Evolutionary conservation across 53 echinoderm and acorn worm species (phyloP), one percentile per base, ranked within the genome.

Genomic region (Temnopleurus reevesii): DNA sequence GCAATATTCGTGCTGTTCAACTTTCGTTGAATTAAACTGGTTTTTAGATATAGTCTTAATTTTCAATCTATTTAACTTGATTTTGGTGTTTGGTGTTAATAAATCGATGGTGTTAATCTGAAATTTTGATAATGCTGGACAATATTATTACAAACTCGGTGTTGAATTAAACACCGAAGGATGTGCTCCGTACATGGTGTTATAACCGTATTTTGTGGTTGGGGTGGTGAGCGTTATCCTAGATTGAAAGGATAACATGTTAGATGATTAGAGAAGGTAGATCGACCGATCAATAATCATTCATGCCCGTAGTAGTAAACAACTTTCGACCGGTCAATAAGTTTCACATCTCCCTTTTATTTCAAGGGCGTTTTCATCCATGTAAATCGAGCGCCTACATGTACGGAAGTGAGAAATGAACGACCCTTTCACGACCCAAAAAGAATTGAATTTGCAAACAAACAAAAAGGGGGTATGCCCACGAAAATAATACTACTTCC

Each of bases 261-360:
- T 36, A 55, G 21, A 55, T 83, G 55, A 83, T 83, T 83, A 60
- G 45, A 10, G 60, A 25, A 49, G 27, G 85, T 41, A 60, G 60
- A 85, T 41, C 85, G 58, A 45, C 60, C 36, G 44, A 85, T 85
- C 85, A 60, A 85, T 85, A 85, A 27, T 46, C 60, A 15, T 57
- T 85, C 85, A 85, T 60, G 25, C 60, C 60, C 4, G 17, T 24
- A 38, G 59, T 46, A 29, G 85, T 85, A 85, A 85, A 85, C 85
- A 85, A 87, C 88, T 87, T n/a, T 49, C 53, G 28, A 87, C 88
- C 88, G 71, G 88, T 87, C 65, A 71, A 87, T 66, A 71, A 66
- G 31, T 65, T 47, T 66, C 49, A 65, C 65, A 66, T 87, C 17
- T 35, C 59, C 24, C 88, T 66, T 66, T 64, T 54, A 46, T 87